Evolutionary conservation across 2,888 invertebrate genomes (phyloP).

Genomic region (Tyria jacobaeae): DNA sequence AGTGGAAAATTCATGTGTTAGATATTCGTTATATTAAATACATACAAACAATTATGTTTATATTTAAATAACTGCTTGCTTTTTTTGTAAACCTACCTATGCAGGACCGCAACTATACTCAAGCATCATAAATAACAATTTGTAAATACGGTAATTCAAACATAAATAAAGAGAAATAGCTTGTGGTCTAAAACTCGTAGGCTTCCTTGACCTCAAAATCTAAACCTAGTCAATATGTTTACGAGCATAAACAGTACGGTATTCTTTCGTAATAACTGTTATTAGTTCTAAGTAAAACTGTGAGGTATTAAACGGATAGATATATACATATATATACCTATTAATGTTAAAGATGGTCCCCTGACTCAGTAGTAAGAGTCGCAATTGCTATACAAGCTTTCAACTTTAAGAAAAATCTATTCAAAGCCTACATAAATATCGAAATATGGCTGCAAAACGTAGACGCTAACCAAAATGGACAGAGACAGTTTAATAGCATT

Average conservation of each 20-base stretch:
- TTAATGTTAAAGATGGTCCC: too few relatives aligned
- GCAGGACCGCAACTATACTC: neutral
- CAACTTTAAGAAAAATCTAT: too few relatives aligned
- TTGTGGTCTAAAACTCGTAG: neutral
- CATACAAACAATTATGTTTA: too few relatives aligned
- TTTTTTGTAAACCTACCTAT: neutral
- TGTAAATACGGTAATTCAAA: neutral
- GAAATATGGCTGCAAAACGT: too few relatives aligned
- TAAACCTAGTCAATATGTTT: neutral
- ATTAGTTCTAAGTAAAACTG: neutral
- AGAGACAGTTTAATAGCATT: too few relatives aligned
- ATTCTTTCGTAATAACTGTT: neutral
- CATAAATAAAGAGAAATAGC: neutral
- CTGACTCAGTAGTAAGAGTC: too few relatives aligned
- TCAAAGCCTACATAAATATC: too few relatives aligned
- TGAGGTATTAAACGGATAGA: neutral
- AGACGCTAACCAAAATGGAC: too few relatives aligned
- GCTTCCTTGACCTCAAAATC: constrained; percentile 1
- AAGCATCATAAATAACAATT: neutral
- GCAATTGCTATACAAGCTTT: too few relatives aligned
- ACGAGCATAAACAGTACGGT: neutral
- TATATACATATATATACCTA: too few relatives aligned
- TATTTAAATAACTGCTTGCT: too few relatives aligned
- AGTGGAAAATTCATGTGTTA: neutral
- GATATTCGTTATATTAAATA: neutral